These are phyloP conservation scores for Xerus inauris DNA, from an alignment of 2,113 vertebrate species.

Conservation along the genomic window DNA sequence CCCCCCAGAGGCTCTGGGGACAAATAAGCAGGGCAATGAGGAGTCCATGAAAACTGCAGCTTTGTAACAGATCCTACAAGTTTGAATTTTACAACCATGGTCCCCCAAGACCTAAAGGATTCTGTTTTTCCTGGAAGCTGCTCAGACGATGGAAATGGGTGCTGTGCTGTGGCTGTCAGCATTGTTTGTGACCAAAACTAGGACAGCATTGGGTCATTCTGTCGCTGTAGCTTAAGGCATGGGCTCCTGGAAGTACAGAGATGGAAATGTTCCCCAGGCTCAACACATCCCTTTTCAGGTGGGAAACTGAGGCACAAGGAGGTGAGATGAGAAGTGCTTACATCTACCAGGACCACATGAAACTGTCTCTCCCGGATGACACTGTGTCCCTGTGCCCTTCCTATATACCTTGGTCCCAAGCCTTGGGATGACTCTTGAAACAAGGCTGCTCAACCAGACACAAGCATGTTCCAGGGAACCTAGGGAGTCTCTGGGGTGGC, in stretches of 20 bases:
- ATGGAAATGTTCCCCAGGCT: not conserved
- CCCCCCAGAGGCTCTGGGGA: not conserved
- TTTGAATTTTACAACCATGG: not conserved
- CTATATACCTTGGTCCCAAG: not conserved
- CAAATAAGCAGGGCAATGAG: fast-evolving
- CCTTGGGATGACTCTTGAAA: not conserved
- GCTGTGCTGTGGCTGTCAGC: fast-evolving
- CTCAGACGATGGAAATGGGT: not conserved
- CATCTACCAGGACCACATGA: no score
- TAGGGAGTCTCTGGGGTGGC: not conserved
- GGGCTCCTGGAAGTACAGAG: not conserved
- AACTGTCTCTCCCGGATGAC: not conserved
- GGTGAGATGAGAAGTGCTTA: not conserved
- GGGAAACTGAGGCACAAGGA: not conserved
- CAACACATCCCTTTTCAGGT: not conserved
- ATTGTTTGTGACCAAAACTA: not conserved
- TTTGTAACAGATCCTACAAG: fast-evolving
- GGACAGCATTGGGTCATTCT: not conserved
- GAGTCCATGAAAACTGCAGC: fast-evolving
- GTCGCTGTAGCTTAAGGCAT: not conserved
- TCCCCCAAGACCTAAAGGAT: not conserved
- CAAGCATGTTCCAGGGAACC: not conserved
- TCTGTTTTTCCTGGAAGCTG: not conserved
- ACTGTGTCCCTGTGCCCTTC: not conserved
- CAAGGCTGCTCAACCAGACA: not conserved